A percentile compares a stretch with the other conserved stretches of the same genome.
Conservation (phyloP, 2,797 vertebrate genomes). For the Cossypha caffra region DNA sequence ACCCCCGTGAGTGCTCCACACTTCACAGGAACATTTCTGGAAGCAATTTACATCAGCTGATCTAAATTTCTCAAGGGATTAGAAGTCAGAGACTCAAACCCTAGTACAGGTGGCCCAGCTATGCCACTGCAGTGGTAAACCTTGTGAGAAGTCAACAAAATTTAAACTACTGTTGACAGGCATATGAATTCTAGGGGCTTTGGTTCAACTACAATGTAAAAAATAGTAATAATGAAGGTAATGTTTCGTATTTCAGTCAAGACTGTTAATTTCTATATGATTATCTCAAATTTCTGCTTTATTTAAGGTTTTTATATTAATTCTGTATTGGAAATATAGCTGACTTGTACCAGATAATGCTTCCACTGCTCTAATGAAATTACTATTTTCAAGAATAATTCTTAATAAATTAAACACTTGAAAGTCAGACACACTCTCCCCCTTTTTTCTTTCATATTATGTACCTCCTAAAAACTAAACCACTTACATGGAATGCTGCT, state of each 20-base stretch:
- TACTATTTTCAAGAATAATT: neutral
- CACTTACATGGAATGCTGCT: constrained; percentile 92
- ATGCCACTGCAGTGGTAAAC: neutral
- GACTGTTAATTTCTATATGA: neutral
- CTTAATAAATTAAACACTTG: neutral
- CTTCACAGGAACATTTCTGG: neutral
- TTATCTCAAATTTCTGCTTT: neutral
- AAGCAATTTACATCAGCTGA: neutral
- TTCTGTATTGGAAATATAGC: neutral
- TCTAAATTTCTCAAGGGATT: neutral
- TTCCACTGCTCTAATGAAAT: neutral
- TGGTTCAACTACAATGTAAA: neutral
- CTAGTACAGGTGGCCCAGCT: accelerated
- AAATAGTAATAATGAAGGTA: neutral
- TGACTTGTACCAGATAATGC: neutral
- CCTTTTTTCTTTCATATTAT: too few species aligned
- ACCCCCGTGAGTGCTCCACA: neutral
- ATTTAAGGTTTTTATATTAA: neutral
- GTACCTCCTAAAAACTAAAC: neutral
- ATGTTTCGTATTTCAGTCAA: neutral
- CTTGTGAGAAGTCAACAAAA: neutral
- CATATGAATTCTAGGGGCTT: neutral
- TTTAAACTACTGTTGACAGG: neutral
- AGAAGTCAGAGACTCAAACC: neutral
- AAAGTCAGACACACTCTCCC: accelerated